Conservation (phyloP, 1,140 invertebrate genomes). For the Panagrolaimus sp. region DNA sequence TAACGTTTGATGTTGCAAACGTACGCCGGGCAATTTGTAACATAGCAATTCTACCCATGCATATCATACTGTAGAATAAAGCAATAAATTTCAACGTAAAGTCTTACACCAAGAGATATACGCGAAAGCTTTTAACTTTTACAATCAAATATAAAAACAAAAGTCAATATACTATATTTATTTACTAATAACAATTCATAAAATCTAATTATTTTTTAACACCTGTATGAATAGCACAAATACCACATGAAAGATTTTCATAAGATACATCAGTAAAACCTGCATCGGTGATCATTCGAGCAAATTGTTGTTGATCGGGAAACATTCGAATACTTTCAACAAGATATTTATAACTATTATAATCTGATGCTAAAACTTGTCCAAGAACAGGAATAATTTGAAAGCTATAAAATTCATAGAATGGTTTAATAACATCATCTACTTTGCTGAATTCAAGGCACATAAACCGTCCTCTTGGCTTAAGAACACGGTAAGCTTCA, state of each 20-base stretch:
- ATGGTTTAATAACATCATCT: constrained; percentile 68
- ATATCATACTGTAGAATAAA: background rate
- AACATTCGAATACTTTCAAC: constrained; percentile 96
- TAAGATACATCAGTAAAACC: constrained; percentile 61
- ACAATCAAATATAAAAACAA: background rate
- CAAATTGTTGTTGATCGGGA: constrained; percentile 70
- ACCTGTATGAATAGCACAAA: constrained; percentile 62
- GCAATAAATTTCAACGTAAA: background rate
- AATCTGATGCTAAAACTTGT: constrained; percentile 84
- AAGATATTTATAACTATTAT: constrained; percentile 93
- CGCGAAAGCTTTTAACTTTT: constrained; percentile 10
- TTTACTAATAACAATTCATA: background rate
- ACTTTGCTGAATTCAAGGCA: constrained; percentile 94
- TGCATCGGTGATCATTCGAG: constrained; percentile 59
- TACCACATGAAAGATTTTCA: constrained; percentile 63
- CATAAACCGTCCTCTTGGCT: constrained; percentile 86
- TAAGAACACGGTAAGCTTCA: constrained; percentile 87
- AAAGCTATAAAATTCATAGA: constrained; percentile 94
- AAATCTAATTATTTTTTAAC: constrained; percentile 59
- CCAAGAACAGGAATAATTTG: constrained; percentile 94
- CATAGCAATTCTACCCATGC: background rate
- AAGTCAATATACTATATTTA: constrained; percentile 1
- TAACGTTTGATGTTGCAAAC: constrained; percentile 8
- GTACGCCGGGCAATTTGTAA: constrained; percentile 10
- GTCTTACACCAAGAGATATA: background rate